Conservation (phyloP, 1,140 invertebrate genomes). For the Scaptomyza hsui region DNA sequence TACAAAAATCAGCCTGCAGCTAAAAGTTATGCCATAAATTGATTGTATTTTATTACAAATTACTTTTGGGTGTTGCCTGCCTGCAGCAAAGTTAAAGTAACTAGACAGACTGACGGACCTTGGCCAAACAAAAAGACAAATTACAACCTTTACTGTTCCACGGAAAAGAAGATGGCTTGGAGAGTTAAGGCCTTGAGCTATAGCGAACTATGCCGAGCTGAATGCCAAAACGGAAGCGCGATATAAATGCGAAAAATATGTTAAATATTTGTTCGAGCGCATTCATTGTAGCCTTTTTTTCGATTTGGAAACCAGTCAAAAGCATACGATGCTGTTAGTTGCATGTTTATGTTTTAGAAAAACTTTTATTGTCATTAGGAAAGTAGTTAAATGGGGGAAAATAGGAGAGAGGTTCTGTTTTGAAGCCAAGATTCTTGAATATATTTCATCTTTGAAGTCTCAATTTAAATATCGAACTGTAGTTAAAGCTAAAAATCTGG, state of each 20-base stretch:
- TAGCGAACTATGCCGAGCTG: conserved; percentile 8
- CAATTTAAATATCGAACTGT: too few species aligned
- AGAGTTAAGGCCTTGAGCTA: background rate
- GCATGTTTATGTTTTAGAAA: too few species aligned
- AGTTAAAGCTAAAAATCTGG: too few species aligned
- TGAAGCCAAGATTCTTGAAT: too few species aligned
- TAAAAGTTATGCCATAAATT: conserved; percentile 41
- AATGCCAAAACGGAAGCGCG: conserved; percentile 68
- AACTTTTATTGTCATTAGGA: too few species aligned
- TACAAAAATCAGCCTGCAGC: conserved; percentile 15
- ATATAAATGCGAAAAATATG: conserved; percentile 61
- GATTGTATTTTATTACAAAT: conserved; percentile 66
- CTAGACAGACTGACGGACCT: background rate
- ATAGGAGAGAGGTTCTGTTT: too few species aligned
- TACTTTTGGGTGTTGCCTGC: conserved; percentile 40
- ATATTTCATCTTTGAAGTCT: too few species aligned
- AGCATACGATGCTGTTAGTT: too few species aligned
- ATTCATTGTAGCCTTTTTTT: conserved; percentile 11
- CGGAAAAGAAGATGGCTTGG: conserved; percentile 5
- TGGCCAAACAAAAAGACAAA: conserved; percentile 39
- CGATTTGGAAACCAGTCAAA: background rate
- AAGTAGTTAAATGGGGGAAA: too few species aligned
- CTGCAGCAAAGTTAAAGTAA: conserved; percentile 1
- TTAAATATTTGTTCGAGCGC: conserved; percentile 33
- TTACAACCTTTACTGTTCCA: conserved; percentile 11